These are phyloP conservation scores for Cephus pulcher DNA, from an alignment of 2,888 invertebrate genomes.

Conservation along the genomic window DNA sequence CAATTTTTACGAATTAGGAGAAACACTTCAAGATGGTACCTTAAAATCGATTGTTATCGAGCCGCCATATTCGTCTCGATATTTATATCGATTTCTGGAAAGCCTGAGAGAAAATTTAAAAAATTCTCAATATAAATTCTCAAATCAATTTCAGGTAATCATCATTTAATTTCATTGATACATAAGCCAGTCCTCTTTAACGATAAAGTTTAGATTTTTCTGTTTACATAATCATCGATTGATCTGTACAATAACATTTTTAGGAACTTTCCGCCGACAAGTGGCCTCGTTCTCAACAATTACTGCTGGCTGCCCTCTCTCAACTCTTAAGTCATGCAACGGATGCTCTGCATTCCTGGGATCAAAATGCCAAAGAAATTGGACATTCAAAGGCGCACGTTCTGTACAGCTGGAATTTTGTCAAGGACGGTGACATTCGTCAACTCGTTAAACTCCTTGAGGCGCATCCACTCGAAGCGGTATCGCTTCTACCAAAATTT, in stretches of 20 bases:
- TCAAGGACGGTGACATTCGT: slow-evolving; percentile 44
- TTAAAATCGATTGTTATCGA: not conserved
- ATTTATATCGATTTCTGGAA: not conserved
- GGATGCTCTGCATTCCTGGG: not conserved
- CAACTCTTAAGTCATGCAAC: slow-evolving; percentile 44
- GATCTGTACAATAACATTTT: not conserved
- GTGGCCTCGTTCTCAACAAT: not conserved
- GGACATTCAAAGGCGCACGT: not conserved
- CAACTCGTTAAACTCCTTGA: slow-evolving; percentile 52
- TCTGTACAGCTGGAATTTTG: slow-evolving; percentile 49
- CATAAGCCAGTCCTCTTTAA: not conserved
- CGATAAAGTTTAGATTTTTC: not conserved
- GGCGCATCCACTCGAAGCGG: slow-evolving; percentile 47
- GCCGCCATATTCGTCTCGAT: not conserved
- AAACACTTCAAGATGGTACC: not conserved
- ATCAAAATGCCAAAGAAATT: not conserved
- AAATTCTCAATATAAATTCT: not conserved
- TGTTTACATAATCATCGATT: not conserved
- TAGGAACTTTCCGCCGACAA: not conserved
- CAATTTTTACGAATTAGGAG: slow-evolving; percentile 40
- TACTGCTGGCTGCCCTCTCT: slow-evolving; percentile 47
- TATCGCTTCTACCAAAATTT: slow-evolving; percentile 40
- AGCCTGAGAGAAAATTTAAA: not conserved
- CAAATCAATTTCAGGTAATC: not conserved
- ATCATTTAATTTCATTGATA: not conserved